Conservation (phyloP, 2,888 invertebrate genomes). For the Microplitis manilae region DNA sequence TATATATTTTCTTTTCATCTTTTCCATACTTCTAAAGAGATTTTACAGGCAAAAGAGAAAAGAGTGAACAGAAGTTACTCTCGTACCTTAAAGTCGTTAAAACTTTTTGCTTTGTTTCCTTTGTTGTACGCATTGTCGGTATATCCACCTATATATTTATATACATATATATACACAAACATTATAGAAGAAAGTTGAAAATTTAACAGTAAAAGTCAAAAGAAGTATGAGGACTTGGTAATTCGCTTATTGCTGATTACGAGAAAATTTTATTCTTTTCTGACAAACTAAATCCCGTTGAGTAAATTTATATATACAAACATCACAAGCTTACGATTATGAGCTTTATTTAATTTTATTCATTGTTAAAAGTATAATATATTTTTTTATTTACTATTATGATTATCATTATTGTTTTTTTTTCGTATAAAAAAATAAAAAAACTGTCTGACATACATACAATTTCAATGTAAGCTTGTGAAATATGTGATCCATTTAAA, state of each 20-base stretch:
- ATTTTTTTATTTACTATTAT: background rate
- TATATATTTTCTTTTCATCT: conserved; percentile 9
- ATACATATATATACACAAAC: background rate
- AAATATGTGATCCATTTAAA: conserved; percentile 21
- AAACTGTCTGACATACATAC: background rate
- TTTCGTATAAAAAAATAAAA: no score
- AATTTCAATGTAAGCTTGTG: conserved; percentile 25
- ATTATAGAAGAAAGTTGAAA: background rate
- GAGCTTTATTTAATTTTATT: background rate
- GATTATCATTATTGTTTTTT: background rate
- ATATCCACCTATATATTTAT: background rate
- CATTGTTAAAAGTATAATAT: background rate
- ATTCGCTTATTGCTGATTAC: conserved; percentile 4
- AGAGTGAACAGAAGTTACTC: conserved; percentile 15
- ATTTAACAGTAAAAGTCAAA: conserved; percentile 2
- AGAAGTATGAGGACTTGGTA: conserved; percentile 7
- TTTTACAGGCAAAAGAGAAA: conserved; percentile 5
- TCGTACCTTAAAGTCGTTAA: conserved; percentile 25
- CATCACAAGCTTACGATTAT: background rate
- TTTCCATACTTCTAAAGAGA: conserved; percentile 7
- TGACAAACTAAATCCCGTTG: conserved; percentile 3
- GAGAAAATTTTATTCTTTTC: conserved; percentile 7
- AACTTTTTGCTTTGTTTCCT: conserved; percentile 37
- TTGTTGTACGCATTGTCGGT: conserved; percentile 20
- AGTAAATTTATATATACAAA: background rate